phyloP scores from a whole-genome alignment of 2,888 invertebrate species.

The Caenorhabditis japonica region DNA sequence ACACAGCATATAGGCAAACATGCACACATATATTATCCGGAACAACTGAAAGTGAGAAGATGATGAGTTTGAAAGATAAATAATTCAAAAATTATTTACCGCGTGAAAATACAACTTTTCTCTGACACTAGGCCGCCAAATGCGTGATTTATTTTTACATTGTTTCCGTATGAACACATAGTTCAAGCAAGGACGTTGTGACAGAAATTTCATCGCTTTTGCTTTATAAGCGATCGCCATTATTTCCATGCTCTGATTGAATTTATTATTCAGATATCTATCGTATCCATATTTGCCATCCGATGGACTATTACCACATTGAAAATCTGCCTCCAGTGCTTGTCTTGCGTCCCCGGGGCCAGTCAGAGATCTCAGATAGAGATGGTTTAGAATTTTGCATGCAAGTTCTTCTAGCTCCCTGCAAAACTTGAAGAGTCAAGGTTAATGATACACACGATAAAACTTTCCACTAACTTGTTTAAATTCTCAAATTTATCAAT shows the following conservation, averaged over 20 bases:
- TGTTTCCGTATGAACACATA: not conserved
- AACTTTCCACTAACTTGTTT: conserved; percentile 9
- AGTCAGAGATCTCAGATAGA: not conserved
- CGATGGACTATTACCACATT: not conserved
- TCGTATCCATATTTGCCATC: too few species aligned
- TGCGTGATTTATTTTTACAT: not conserved
- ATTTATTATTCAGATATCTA: conserved; percentile 12
- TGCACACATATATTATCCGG: not conserved
- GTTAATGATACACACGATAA: not conserved
- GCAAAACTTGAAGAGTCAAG: not conserved
- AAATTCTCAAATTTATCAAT: conserved; percentile 16
- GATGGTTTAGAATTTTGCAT: conserved; percentile 12
- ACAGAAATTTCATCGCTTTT: conserved; percentile 33
- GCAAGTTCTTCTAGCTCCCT: conserved; percentile 6
- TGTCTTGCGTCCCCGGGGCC: not conserved
- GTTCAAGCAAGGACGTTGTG: conserved; percentile 14
- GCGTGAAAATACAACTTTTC: conserved; percentile 9
- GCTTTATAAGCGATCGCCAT: conserved; percentile 36
- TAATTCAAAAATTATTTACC: conserved; percentile 8
- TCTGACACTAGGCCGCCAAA: not conserved
- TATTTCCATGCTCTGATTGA: conserved; percentile 17
- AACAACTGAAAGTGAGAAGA: not conserved
- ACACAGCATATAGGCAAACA: conserved; percentile 28
- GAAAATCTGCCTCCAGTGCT: conserved; percentile 11
- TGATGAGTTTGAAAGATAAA: not conserved